Conservation (phyloP, 2,113 vertebrate genomes). For the Mus pahari region DNA sequence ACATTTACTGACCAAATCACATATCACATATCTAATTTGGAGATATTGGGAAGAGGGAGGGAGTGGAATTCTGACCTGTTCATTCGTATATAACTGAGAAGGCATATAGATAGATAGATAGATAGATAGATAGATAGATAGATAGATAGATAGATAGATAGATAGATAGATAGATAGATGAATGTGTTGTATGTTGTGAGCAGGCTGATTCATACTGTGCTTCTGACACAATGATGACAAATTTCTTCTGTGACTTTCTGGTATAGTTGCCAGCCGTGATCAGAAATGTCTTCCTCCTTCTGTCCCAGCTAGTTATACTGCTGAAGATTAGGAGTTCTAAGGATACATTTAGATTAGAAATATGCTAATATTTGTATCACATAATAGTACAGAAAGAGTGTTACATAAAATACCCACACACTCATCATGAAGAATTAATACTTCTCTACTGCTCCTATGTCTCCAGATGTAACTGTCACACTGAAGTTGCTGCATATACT, state of each 20-base stretch:
- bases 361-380: conserved; percentile 34
- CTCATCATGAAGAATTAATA: neutral
- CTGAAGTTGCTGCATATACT: neutral
- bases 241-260: conserved; percentile 51
- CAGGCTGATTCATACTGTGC: conserved; percentile 22
- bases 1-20: neutral
- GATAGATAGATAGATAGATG: neutral
- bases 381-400: neutral
- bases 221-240: conserved; percentile 33
- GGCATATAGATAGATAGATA: neutral
- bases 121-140: too few species aligned
- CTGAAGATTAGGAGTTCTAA: neutral
- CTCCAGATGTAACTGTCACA: neutral
- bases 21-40: neutral
- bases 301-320: neutral
- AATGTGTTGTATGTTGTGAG: neutral
- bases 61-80: neutral
- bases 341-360: neutral
- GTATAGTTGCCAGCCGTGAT: neutral
- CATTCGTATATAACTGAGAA: conserved; percentile 40
- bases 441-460: neutral
- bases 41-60: neutral
- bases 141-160: too few species aligned
- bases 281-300: neutral
- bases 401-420: neutral